Evolutionary conservation across 2,113 vertebrate genomes (phyloP).

Genomic region (Theropithecus gelada): DNA sequence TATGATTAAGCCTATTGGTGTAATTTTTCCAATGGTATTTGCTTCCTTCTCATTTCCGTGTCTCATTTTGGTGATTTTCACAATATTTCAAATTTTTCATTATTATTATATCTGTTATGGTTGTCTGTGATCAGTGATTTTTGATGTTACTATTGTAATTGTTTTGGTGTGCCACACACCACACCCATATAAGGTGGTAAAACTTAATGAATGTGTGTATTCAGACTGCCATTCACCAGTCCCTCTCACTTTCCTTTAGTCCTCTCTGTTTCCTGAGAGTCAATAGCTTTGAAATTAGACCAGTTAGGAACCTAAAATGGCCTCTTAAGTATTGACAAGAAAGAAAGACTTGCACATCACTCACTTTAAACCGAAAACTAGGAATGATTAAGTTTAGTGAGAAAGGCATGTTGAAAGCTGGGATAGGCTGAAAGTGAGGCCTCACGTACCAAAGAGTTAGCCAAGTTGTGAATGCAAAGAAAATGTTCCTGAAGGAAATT

Average conservation of each 20-base stretch:
- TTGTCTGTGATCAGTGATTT: background rate
- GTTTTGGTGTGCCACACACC: background rate
- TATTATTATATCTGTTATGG: background rate
- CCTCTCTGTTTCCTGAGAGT: background rate
- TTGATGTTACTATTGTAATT: background rate
- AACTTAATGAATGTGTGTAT: background rate
- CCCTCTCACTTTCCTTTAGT: background rate
- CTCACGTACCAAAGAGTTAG: no score
- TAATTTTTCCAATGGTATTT: background rate
- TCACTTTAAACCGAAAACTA: background rate
- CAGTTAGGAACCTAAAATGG: background rate
- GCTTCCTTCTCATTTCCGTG: background rate
- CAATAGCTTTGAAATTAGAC: background rate
- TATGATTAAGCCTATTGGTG: background rate
- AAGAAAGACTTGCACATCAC: background rate
- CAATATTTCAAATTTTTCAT: background rate
- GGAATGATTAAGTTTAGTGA: background rate
- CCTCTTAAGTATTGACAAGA: background rate
- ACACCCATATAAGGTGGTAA: background rate
- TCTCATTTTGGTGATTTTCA: background rate
- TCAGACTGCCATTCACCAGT: background rate
- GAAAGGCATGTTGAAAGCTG: background rate
- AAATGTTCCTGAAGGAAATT: background rate
- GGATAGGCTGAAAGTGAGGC: no score
- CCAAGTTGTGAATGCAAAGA: no score